A percentile compares a stretch with the other conserved stretches of the same genome.
Conservation (phyloP, 2,888 invertebrate genomes). For the Catocala nupta region DNA sequence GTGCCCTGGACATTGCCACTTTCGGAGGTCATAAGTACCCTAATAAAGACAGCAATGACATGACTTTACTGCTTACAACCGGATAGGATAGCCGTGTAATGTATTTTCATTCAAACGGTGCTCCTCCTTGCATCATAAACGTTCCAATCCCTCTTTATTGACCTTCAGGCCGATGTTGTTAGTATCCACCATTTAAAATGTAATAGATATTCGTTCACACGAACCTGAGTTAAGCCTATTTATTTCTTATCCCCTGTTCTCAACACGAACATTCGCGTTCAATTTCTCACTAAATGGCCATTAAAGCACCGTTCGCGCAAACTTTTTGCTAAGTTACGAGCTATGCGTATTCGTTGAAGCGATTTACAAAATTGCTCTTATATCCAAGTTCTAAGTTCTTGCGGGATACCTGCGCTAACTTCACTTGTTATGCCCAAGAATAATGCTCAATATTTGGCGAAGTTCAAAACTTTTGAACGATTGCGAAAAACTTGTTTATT, state of each 20-base stretch:
- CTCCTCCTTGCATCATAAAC: slow-evolving; percentile 38
- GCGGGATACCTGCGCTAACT: slow-evolving; percentile 60
- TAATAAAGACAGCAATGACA: slow-evolving; percentile 39
- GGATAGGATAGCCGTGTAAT: slow-evolving; percentile 29
- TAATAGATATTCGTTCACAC: slow-evolving; percentile 42
- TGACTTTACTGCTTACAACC: slow-evolving; percentile 33
- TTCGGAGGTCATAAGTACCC: slow-evolving; percentile 25
- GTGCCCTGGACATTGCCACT: slow-evolving; percentile 8
- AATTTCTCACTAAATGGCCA: slow-evolving; percentile 66
- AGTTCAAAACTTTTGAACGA: slow-evolving; percentile 48
- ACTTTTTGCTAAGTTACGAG: slow-evolving; percentile 64
- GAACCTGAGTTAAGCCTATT: slow-evolving; percentile 34
- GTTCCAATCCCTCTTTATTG: slow-evolving; percentile 36
- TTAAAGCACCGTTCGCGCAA: slow-evolving; percentile 70
- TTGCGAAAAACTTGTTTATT: slow-evolving; percentile 47
- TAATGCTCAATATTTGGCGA: slow-evolving; percentile 59
- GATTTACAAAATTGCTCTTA: slow-evolving; percentile 74
- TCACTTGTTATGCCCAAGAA: slow-evolving; percentile 61
- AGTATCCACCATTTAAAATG: slow-evolving; percentile 27
- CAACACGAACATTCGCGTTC: slow-evolving; percentile 54
- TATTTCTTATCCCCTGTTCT: slow-evolving; percentile 31
- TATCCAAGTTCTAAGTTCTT: slow-evolving; percentile 59
- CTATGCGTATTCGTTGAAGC: slow-evolving; percentile 71
- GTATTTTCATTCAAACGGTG: slow-evolving; percentile 47
- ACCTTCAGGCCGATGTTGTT: slow-evolving; percentile 27